Conservation (phyloP, 2,113 vertebrate genomes). For the Lophura nycthemera region DNA sequence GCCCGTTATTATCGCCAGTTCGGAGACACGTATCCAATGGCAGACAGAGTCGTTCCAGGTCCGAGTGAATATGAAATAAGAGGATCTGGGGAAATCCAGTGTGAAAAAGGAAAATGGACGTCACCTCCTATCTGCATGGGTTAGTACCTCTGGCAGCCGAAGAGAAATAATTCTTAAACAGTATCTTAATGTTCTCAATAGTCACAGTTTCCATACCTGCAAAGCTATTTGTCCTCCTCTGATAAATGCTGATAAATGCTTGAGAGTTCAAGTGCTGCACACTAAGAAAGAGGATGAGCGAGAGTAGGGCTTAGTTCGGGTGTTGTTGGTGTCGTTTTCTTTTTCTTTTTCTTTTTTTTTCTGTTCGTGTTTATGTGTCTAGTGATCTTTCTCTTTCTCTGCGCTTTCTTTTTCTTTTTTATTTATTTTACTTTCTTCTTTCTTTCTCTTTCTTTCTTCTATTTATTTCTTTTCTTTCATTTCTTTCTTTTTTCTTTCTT, state of each 20-base stretch:
- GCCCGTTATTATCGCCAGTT: neutral
- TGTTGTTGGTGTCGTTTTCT: no score
- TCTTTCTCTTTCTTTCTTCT: no score
- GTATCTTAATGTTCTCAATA: neutral
- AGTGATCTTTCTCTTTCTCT: no score
- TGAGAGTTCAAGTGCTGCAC: neutral
- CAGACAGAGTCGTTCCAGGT: conserved; percentile 57
- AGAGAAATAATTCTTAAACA: neutral
- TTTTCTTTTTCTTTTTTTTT: neutral
- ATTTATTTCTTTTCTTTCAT: neutral
- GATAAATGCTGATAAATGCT: neutral
- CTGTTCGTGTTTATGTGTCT: no score
- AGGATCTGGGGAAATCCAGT: conserved; percentile 71
- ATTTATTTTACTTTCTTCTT: no score
- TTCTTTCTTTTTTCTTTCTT: neutral
- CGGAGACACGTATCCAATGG: conserved; percentile 57
- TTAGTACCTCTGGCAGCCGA: conserved; percentile 33
- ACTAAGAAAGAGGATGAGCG: neutral
- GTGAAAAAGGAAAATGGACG: conserved; percentile 79
- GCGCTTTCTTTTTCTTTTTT: neutral
- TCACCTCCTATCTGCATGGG: conserved; percentile 73
- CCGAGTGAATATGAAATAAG: conserved; percentile 35
- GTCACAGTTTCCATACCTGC: neutral
- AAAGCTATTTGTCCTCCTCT: neutral
- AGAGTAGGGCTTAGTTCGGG: no score